Evolutionary conservation across 2,888 invertebrate genomes (phyloP).

Genomic region (Pollenia amentaria): DNA sequence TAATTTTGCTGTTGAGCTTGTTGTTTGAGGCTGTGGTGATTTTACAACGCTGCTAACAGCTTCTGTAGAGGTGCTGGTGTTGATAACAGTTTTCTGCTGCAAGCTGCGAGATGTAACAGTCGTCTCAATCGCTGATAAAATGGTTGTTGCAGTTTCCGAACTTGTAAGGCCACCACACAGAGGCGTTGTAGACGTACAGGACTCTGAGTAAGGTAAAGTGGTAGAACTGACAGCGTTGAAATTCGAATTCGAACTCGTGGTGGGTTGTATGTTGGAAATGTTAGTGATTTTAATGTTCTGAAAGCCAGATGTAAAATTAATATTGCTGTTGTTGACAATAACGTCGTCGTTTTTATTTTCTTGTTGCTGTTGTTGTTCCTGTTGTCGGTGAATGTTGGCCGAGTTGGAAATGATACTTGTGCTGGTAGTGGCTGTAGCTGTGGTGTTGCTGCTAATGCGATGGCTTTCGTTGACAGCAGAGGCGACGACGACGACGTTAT

Average conservation of each 20-base stretch:
- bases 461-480: conserved; percentile 42
- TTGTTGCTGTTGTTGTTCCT: conserved; percentile 43
- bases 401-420: conserved; percentile 63
- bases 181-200: conserved; percentile 49
- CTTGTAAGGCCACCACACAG: conserved; percentile 51
- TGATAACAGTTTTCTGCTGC: conserved; percentile 74
- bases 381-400: conserved; percentile 64
- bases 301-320: conserved; percentile 56
- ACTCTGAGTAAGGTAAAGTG: conserved; percentile 58
- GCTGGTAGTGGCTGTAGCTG: conserved; percentile 36
- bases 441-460: conserved; percentile 48
- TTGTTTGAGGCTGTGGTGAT: conserved; percentile 40
- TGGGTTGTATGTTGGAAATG: conserved; percentile 31
- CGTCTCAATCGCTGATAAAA: conserved; percentile 75
- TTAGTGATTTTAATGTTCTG: conserved; percentile 31
- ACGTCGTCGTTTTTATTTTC: conserved; percentile 62
- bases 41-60: conserved; percentile 69
- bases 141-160: conserved; percentile 69
- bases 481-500: conserved; percentile 71
- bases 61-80: conserved; percentile 71
- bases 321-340: conserved; percentile 54
- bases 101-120: conserved; percentile 74
- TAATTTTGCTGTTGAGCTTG: neutral
- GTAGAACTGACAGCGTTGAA: conserved; percentile 45
- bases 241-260: conserved; percentile 40